These are phyloP conservation scores for Bolinopsis microptera DNA, from an alignment of 37 sponge, comb jelly and placozoan genomes.

Conservation along the genomic window DNA sequence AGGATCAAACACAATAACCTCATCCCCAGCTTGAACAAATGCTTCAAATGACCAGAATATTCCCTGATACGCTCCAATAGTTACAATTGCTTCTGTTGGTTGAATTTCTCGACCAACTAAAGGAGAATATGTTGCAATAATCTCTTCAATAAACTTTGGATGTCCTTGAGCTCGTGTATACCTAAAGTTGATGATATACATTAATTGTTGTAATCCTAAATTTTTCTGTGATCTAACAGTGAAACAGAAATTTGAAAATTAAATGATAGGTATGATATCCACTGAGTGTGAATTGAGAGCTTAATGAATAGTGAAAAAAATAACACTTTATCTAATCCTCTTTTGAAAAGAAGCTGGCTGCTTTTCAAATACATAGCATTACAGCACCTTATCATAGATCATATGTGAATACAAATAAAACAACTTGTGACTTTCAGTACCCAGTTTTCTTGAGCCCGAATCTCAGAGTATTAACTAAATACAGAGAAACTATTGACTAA, in stretches of 20 bases:
- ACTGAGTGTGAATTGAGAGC: neutral
- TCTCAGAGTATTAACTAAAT: no score
- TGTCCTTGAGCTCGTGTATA: conserved; percentile 19
- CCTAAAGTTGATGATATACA: neutral
- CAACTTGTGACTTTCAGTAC: no score
- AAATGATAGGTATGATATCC: no score
- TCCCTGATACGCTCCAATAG: conserved; percentile 17
- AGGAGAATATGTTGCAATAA: neutral
- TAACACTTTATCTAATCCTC: neutral
- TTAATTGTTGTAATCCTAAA: no score
- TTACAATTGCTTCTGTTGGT: neutral
- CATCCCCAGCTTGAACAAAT: conserved; percentile 14
- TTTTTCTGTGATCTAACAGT: no score
- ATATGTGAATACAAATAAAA: no score
- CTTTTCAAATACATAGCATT: no score
- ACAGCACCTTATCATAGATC: no score
- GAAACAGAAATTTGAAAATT: no score
- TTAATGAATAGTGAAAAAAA: neutral
- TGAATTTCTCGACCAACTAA: neutral
- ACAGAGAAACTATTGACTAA: no score
- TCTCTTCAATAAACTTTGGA: neutral
- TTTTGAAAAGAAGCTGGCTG: no score
- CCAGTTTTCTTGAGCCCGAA: no score
- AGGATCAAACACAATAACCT: conserved; percentile 55
- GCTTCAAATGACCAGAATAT: neutral